Evolutionary conservation across 2,113 vertebrate genomes (phyloP), one percentile per base, ranked within the genome.

Genomic region (Tenrec ecaudatus): DNA sequence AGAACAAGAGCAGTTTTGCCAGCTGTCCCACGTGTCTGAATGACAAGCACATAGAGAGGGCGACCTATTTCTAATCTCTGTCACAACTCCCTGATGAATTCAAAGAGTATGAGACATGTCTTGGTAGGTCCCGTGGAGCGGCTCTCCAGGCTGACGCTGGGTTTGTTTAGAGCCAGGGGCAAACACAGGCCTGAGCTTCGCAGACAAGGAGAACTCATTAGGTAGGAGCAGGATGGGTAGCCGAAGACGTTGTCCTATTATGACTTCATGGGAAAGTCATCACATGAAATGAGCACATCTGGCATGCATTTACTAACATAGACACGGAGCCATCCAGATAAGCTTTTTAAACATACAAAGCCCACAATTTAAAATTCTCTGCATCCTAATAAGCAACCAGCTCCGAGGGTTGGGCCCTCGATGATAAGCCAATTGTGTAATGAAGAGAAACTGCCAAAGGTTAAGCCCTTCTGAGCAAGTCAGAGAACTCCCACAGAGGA

Each of bases 91-190:
- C 33, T 53, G 82, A 88, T 68, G 90, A 71, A 58, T 92, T 89
- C 94, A 94, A 66, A 69, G 82, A 89, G 58, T 53, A 53, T 95
- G 96, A 97, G 92, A 95, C 92, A 94, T 60, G 90, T 95, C 93
- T 94, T 89, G 94, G 90, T 94, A 96, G 96, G 94, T 92, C 76
- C 66, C 82, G 64, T 31, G 36, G 82, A 88, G 71, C 64, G 47
- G 4, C 16, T 91, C 69, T 76, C 62, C 91, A 40, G 11, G 23
- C 20, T 86, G 60, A 43, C 9, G 11, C 58, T 88, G 85, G 2
- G 7, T 82, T 85, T 95, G 15, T 91, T 93, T 86, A 47, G 85
- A 94, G 64, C 27, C 57, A 43, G 43, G 4, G 73, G 58, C 23
- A 92, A 75, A 90, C 33, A 73, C 36, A 81, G 53, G 69, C 38